phyloP scores from a whole-genome alignment of 2,888 invertebrate genomes.

The Cryptophagus acutangulus region DNA sequence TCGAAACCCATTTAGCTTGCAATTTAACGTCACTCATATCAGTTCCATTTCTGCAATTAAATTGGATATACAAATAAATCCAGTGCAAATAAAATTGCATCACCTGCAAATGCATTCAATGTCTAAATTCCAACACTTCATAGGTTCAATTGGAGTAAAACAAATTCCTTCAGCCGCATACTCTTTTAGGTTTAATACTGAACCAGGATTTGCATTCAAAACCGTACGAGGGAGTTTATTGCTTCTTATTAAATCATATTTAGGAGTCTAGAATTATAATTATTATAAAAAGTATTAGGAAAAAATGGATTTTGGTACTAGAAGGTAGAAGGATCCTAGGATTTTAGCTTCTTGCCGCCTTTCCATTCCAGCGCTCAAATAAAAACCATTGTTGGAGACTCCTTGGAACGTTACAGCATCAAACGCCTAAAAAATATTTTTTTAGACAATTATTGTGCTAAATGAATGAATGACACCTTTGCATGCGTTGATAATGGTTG shows the following conservation, averaged over 20 bases:
- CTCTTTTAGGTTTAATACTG: conserved; percentile 46
- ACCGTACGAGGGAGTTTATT: conserved; percentile 67
- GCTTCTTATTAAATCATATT: conserved; percentile 63
- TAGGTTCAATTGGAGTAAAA: conserved; percentile 63
- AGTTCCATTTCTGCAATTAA: conserved; percentile 9
- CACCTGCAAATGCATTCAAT: conserved; percentile 67
- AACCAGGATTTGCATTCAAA: conserved; percentile 49
- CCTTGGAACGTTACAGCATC: conserved; percentile 77
- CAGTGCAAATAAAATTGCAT: too few species aligned
- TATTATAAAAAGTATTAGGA: neutral
- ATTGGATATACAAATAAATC: too few species aligned
- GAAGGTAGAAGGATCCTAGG: conserved; percentile 63
- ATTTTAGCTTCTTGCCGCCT: conserved; percentile 61
- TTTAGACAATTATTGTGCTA: conserved; percentile 2
- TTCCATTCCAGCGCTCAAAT: conserved; percentile 63
- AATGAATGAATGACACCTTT: conserved; percentile 44
- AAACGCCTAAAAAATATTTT: conserved; percentile 54
- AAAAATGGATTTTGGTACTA: conserved; percentile 44
- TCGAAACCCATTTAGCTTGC: conserved; percentile 59
- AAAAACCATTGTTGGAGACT: conserved; percentile 58
- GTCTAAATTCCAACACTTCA: conserved; percentile 67
- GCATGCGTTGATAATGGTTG: conserved; percentile 57
- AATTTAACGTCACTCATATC: conserved; percentile 56
- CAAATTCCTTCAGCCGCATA: conserved; percentile 67
- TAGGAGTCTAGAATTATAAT: conserved; percentile 54